These are phyloP conservation scores for Prosopocoilus inquinatus DNA, from an alignment of 2,888 invertebrate genomes.

Conservation along the genomic window DNA sequence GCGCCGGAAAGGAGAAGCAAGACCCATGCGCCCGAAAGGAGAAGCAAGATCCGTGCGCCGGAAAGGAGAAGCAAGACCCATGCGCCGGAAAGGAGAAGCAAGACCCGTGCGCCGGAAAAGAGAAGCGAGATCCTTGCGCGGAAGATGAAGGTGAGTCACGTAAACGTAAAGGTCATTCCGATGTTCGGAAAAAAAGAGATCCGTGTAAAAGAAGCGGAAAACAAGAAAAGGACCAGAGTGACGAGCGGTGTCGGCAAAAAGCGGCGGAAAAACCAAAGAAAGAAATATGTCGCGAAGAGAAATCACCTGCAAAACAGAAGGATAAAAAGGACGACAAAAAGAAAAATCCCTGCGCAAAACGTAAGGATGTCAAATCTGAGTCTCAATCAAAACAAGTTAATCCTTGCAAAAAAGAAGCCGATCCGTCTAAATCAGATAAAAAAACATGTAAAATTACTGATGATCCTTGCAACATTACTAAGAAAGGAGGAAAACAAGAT, in stretches of 20 bases:
- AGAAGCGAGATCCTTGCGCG: not conserved
- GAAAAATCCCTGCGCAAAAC: conserved; percentile 22
- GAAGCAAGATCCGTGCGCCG: conserved; percentile 3
- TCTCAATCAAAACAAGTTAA: no score
- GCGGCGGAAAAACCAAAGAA: not conserved
- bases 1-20: conserved; percentile 3
- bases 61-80: not conserved
- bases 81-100: conserved; percentile 1
- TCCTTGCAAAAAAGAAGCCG: no score
- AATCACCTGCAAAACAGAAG: conserved; percentile 15
- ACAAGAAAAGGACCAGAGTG: not conserved
- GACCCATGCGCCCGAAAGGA: not conserved
- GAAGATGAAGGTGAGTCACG: not conserved
- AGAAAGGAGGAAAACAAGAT: no score
- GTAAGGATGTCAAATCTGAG: no score
- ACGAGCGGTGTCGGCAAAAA: not conserved
- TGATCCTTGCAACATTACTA: no score
- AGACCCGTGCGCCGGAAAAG: conserved; percentile 3
- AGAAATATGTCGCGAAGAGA: no score
- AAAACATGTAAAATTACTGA: no score
- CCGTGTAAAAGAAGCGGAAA: not conserved
- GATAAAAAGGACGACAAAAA: conserved; percentile 12
- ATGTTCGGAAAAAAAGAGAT: not conserved
- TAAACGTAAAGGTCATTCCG: not conserved
- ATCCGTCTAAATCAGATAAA: no score